phyloP scores from a whole-genome alignment of 2,113 vertebrate species.

The Capreolus pygargus region DNA sequence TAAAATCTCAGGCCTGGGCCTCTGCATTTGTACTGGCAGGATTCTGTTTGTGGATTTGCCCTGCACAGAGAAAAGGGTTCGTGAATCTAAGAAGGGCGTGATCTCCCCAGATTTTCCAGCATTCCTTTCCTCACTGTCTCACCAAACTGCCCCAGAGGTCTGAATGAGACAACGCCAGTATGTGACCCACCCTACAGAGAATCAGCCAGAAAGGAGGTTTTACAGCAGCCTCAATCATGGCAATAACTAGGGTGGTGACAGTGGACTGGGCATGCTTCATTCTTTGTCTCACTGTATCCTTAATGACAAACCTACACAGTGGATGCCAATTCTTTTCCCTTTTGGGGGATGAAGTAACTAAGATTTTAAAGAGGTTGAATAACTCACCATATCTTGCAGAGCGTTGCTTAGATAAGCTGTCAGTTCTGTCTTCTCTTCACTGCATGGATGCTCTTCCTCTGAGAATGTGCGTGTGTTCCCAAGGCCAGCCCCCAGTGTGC shows the following conservation, averaged over 20 bases:
- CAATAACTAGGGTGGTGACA: fast-evolving
- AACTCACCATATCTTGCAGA: background rate
- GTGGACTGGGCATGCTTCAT: fast-evolving
- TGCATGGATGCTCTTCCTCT: background rate
- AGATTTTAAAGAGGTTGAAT: background rate
- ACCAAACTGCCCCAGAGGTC: background rate
- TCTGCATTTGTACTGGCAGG: background rate
- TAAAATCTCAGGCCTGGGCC: background rate
- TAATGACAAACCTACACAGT: background rate
- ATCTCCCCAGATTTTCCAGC: background rate
- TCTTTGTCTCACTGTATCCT: background rate
- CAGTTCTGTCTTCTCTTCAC: background rate
- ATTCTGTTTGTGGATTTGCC: background rate
- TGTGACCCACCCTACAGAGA: fast-evolving
- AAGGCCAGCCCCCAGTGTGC: fast-evolving
- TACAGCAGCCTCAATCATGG: background rate
- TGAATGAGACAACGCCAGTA: background rate
- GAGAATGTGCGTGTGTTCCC: background rate
- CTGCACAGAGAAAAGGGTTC: background rate
- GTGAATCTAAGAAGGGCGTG: background rate
- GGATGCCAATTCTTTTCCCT: too few species aligned
- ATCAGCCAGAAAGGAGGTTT: background rate
- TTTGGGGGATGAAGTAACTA: background rate
- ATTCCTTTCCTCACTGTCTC: too few species aligned
- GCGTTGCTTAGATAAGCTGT: background rate